These are phyloP conservation scores for Tragelaphus scriptus DNA, from an alignment of 2,113 vertebrate genomes.

Conservation along the genomic window DNA sequence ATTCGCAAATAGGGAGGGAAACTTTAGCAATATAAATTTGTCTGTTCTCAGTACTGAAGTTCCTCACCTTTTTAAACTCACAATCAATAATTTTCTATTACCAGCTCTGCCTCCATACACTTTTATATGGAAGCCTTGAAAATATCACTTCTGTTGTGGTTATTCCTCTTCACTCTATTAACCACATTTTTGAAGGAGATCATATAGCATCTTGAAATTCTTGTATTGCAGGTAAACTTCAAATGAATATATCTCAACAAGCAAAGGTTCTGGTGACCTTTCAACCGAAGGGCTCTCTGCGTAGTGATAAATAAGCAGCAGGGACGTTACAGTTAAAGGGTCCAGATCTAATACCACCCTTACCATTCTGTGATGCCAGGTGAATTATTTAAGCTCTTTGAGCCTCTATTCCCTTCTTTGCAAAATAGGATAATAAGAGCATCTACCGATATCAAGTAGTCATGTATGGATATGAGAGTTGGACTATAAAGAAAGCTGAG, in stretches of 20 bases:
- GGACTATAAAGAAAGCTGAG: too few species aligned
- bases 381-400: neutral
- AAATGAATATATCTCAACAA: conserved; percentile 17
- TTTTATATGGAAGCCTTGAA: conserved; percentile 1
- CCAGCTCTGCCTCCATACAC: neutral
- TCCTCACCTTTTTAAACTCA: conserved; percentile 46
- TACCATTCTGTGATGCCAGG: neutral
- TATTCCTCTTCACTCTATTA: neutral
- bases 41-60: neutral
- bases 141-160: neutral
- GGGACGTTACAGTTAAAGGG: neutral
- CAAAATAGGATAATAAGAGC: neutral
- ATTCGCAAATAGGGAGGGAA: conserved; percentile 50
- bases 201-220: conserved; percentile 16
- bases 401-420: neutral
- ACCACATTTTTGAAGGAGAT: neutral
- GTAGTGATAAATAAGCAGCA: neutral
- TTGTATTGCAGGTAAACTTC: neutral
- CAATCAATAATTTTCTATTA: conserved; percentile 46
- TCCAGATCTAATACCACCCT: neutral
- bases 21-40: conserved; percentile 39
- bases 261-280: neutral
- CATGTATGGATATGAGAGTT: too few species aligned
- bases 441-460: neutral
- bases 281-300: neutral